Base-by-base conservation (phyloP, 2,797 vertebrate genomes). In the Oryzias sinensis region DNA sequence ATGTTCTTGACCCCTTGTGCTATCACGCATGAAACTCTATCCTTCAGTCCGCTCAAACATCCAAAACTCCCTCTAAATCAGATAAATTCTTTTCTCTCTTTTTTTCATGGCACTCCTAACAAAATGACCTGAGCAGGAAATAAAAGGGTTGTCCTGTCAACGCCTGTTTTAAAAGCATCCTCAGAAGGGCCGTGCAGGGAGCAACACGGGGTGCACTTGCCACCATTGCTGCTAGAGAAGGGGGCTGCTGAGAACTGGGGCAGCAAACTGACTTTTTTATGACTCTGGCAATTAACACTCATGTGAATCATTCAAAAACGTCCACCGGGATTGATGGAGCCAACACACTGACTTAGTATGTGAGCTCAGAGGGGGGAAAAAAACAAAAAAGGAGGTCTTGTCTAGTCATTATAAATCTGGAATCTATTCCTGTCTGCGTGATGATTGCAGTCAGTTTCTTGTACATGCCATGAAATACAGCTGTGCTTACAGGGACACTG, bases 231-330 rank as follows among this genome's bases (percentile, higher is more conserved):
- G 61, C 70, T 56, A 80, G 84, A 78, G 73, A 70, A 59, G 69
- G 72, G 72, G 74, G 67, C 65, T 85, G 79, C 74, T 40, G 56
- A 44, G 65, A 49, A 22, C 53, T 40, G 43, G 72, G 80, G 74
- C 61, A 49, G 65, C 48, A 22, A 70, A 70, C 67, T 70, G 80
- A 84, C 62, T 60, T 79, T 81, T 88, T 86, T 82, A 84, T 33
- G 81, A 89, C 89, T 83, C 62, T 50, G 80, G 83, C 88, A 91
- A 91, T 91, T 91, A 90, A 81, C 70, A 70, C 77, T 83, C 83
- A 89, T 81, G 78, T 87, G 89, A 90, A 88, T 81, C 70, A 68
- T 87, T 84, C 61, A 84, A 84, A 84, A 79, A 72, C 72, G 80
- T 83, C 83, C 81, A 71, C 68, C 48, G 80, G 74, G 84, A 88